Percentiles rank a stretch among this genome's conserved stretches.
These are phyloP conservation scores for Anguilla megastoma DNA, from an alignment of 2,797 vertebrate species.

Conservation along the genomic window DNA sequence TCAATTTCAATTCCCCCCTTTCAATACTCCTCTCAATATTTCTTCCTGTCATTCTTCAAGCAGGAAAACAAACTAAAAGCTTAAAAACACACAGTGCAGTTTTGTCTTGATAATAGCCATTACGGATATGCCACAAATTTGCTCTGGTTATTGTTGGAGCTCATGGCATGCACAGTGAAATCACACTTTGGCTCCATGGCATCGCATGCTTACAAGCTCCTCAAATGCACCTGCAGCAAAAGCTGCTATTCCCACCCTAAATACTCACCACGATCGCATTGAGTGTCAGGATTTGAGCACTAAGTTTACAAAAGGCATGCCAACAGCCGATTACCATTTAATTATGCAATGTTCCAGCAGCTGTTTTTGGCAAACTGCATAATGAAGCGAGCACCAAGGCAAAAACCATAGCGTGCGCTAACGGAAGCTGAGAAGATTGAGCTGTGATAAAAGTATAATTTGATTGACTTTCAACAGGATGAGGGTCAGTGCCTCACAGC, in stretches of 20 bases:
- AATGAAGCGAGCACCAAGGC: not conserved
- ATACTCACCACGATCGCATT: not conserved
- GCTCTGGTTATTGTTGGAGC: not conserved
- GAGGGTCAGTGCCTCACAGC: not conserved
- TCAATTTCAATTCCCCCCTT: conserved; percentile 50
- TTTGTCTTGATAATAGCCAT: not conserved
- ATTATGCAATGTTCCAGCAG: not conserved
- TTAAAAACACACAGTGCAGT: not conserved
- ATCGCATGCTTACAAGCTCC: not conserved
- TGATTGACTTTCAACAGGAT: not conserved
- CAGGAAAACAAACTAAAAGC: not conserved
- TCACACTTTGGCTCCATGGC: too few relatives aligned
- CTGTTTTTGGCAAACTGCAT: not conserved
- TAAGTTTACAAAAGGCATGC: not conserved
- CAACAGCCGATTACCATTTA: not conserved
- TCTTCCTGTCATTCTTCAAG: conserved; percentile 56
- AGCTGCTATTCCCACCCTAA: not conserved
- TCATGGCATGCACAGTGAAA: not conserved
- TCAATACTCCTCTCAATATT: conserved; percentile 47
- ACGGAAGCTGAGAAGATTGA: not conserved
- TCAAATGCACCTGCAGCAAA: not conserved
- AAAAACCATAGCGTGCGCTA: not conserved
- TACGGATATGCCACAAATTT: not conserved
- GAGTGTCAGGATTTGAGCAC: not conserved
- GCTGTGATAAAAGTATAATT: not conserved